A percentile compares a stretch with the other conserved stretches of the same genome.
These are phyloP conservation scores for Adelges cooleyi DNA, from an alignment of 1,140 invertebrate species.

Conservation along the genomic window DNA sequence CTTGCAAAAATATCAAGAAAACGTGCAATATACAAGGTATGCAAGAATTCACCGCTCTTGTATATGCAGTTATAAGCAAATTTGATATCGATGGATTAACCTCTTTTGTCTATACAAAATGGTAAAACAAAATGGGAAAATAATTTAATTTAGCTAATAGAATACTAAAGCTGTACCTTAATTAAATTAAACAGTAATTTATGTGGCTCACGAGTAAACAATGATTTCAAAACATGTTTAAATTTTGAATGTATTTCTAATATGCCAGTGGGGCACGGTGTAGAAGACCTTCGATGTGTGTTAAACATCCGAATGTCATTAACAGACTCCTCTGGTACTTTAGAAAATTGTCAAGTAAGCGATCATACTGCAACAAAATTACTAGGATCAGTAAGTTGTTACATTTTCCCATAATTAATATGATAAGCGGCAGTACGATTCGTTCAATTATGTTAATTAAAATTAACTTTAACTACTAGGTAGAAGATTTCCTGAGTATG, in stretches of 20 bases:
- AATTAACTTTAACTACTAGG: constrained; percentile 33
- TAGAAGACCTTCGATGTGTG: constrained; percentile 32
- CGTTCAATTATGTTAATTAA: background rate
- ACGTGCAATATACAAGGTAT: constrained; percentile 33
- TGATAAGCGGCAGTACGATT: background rate
- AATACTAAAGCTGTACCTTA: background rate
- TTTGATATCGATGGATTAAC: constrained; percentile 39
- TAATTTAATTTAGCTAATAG: background rate
- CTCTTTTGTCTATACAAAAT: constrained; percentile 29
- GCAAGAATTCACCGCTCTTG: constrained; percentile 39
- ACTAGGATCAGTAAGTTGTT: constrained; percentile 32
- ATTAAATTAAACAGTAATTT: background rate
- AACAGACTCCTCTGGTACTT: constrained; percentile 45
- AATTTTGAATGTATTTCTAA: background rate
- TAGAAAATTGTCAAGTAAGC: constrained; percentile 41
- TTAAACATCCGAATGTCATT: constrained; percentile 43
- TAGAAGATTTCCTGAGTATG: constrained; percentile 38
- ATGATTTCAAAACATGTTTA: background rate
- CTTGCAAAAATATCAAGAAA: constrained; percentile 39
- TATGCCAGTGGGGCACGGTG: background rate
- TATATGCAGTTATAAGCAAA: constrained; percentile 39
- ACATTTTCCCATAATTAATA: background rate
- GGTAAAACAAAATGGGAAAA: constrained; percentile 13
- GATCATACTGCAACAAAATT: constrained; percentile 40
- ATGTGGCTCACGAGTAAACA: background rate